Conservation (phyloP, 1,140 invertebrate genomes). For the Vanessa tameamea region DNA sequence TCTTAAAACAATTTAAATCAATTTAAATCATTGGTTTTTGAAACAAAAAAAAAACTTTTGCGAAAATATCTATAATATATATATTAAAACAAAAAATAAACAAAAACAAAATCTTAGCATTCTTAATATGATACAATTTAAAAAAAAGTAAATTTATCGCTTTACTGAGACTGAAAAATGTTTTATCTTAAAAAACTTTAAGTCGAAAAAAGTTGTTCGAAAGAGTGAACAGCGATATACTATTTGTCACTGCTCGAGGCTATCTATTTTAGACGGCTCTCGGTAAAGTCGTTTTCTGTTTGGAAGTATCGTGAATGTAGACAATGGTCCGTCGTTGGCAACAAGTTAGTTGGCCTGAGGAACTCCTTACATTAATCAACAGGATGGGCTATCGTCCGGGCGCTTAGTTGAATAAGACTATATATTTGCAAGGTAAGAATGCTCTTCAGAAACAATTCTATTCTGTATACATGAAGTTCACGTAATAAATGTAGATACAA, state of each 20-base stretch:
- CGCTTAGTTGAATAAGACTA: constrained; percentile 25
- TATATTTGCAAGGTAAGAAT: neutral
- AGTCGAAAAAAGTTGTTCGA: constrained; percentile 44
- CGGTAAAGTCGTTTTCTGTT: constrained; percentile 53
- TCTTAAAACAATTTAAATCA: constrained; percentile 45
- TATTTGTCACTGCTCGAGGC: constrained; percentile 49
- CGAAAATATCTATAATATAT: too few relatives aligned
- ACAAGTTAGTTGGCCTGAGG: constrained; percentile 65
- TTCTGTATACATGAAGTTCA: neutral
- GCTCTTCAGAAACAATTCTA: neutral
- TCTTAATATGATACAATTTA: neutral
- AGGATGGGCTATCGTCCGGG: constrained; percentile 47
- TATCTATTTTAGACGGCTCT: constrained; percentile 52
- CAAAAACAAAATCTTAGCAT: neutral
- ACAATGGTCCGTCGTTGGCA: constrained; percentile 60
- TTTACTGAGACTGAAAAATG: neutral
- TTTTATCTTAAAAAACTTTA: constrained; percentile 23
- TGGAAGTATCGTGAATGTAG: constrained; percentile 52
- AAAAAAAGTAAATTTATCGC: neutral
- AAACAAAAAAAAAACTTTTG: too few relatives aligned
- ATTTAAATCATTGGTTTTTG: too few relatives aligned
- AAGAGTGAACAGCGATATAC: constrained; percentile 42
- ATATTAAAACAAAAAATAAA: too few relatives aligned
- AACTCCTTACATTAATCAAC: constrained; percentile 68
- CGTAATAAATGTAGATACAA: too few relatives aligned